A percentile compares a stretch with the other conserved stretches of the same genome.
These are phyloP conservation scores for Heliangelus exortis DNA, from an alignment of 2,797 vertebrate species.

Conservation along the genomic window DNA sequence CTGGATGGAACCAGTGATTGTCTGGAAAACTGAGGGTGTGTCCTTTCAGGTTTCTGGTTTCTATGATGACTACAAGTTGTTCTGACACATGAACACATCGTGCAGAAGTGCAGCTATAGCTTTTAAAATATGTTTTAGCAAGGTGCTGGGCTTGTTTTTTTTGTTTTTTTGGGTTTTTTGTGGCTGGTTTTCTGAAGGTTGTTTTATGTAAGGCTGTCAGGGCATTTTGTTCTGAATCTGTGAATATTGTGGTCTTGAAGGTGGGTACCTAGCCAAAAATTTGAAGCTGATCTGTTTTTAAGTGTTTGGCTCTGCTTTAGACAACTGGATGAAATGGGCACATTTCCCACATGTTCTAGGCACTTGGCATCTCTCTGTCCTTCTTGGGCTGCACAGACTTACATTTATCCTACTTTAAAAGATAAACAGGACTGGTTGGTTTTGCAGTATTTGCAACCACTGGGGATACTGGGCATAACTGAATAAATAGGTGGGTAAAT, in stretches of 20 bases:
- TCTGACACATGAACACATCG: neutral
- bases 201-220: neutral
- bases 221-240: neutral
- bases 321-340: slow-evolving; percentile 11
- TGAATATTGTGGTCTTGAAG: neutral
- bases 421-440: neutral
- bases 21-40: neutral
- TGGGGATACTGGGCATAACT: neutral
- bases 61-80: neutral
- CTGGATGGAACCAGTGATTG: neutral
- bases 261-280: neutral
- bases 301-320: slow-evolving; percentile 8
- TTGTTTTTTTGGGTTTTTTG: neutral
- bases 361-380: neutral
- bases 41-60: neutral
- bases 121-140: neutral
- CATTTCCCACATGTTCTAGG: slow-evolving; percentile 24
- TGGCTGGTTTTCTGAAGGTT: neutral
- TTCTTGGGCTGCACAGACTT: neutral
- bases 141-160: too few relatives aligned
- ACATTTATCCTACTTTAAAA: neutral
- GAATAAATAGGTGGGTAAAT: neutral
- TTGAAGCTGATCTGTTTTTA: neutral
- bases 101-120: neutral
- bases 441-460: neutral